Percentiles rank a stretch among this genome's conserved stretches.
Evolutionary conservation across 2,888 invertebrate genomes (phyloP).

Genomic region (Pachliopta kotzebuea): DNA sequence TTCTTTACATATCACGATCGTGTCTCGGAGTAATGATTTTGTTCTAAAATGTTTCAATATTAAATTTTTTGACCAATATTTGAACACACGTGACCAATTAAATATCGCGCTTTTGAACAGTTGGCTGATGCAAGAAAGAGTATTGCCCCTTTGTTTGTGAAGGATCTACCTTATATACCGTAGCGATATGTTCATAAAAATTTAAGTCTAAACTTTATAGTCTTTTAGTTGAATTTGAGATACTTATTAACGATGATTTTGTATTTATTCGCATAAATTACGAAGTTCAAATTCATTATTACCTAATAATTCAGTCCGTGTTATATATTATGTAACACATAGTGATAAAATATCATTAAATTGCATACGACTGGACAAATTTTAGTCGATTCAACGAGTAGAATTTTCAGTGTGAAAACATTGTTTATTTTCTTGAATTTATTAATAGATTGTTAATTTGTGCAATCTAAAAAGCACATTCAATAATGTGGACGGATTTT

Average conservation of each 20-base stretch:
- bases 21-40: background rate
- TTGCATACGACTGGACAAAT: constrained; percentile 60
- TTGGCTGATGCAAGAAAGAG: constrained; percentile 49
- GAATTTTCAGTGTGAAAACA: constrained; percentile 59
- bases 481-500: constrained; percentile 75
- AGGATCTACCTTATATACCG: constrained; percentile 67
- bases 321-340: constrained; percentile 47
- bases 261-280: constrained; percentile 43
- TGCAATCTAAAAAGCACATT: constrained; percentile 55
- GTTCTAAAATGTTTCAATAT: no score
- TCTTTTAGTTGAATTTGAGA: constrained; percentile 79
- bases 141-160: constrained; percentile 73
- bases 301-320: constrained; percentile 77
- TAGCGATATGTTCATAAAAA: constrained; percentile 77
- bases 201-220: constrained; percentile 75
- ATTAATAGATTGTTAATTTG: constrained; percentile 30
- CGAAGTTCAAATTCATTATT: constrained; percentile 45
- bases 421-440: constrained; percentile 39
- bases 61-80: background rate
- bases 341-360: constrained; percentile 69
- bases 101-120: constrained; percentile 5
- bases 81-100: constrained; percentile 9
- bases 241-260: constrained; percentile 73
- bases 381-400: constrained; percentile 43
- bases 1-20: background rate